Evolutionary conservation across 37 sponge, comb jelly and placozoan genomes (phyloP).

Genomic region (Aphrocallistes beatrix): DNA sequence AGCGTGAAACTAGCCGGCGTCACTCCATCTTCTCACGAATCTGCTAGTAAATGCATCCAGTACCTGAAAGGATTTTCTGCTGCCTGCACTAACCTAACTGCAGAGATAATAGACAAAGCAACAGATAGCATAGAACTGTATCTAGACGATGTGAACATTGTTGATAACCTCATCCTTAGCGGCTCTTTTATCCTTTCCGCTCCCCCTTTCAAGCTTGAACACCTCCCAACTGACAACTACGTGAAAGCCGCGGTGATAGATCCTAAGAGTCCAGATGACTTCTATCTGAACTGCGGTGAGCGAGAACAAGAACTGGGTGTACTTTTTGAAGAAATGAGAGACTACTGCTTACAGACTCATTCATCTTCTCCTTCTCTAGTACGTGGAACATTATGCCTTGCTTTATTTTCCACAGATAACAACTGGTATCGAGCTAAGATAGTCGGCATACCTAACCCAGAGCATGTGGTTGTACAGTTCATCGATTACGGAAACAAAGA

Average conservation of each 20-base stretch:
- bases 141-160: not conserved
- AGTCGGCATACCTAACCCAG: not conserved
- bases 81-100: not conserved
- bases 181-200: not conserved
- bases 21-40: not conserved
- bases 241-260: not conserved
- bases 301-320: not conserved
- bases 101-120: not conserved
- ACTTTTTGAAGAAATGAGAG: not conserved
- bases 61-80: not conserved
- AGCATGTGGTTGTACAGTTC: not conserved
- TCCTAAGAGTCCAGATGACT: not conserved
- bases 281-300: not conserved
- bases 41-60: not conserved
- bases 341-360: not conserved
- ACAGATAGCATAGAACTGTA: not conserved
- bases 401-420: not conserved
- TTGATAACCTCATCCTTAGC: not conserved
- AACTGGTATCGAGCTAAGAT: not conserved
- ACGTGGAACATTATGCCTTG: not conserved
- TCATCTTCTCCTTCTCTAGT: not conserved
- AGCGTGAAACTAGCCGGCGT: not conserved
- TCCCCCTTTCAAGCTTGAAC: not conserved
- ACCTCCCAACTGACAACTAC: not conserved
- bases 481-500: not conserved